Base-by-base conservation (phyloP, 2,797 vertebrate species). In the Mycteria americana region DNA sequence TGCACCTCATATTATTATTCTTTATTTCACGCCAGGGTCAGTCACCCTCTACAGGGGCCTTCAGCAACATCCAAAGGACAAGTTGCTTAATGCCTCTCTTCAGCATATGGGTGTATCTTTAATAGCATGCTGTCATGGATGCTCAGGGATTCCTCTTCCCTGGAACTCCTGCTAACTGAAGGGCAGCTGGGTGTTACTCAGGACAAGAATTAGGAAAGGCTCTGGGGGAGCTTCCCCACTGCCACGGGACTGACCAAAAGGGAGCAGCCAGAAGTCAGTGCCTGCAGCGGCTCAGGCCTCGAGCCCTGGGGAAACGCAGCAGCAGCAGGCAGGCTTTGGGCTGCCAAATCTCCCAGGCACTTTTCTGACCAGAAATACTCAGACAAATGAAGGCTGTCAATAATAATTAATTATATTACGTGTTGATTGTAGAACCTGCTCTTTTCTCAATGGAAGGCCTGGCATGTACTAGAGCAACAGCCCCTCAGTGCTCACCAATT, bases 51-150 rank as follows among this genome's bases (percentile, higher is more conserved):
- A 33, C 62, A 56, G 22, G 7, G 21, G 18, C 35, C 48, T 91
- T 85, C 64, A 53, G 78, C 31, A 30, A 13, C 51, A 85, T 13
- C 51, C 48, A 70, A 69, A 89, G 41, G 68, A 37, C 43, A 60
- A 88, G 30, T 54, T 85, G 10, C n/a, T 80, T 72, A 79, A 64
- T 46, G 39, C 8, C 14, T 85, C 28, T 73, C 33, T 84, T 82
- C 28, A 87, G 35, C 25, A 10, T 22, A 19, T 18, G n/a, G 21
- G 7, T 10, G 0, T 77, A 30, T 51, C 37, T 92, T 67, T 87
- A 73, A 27, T 5, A 85, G 9, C 0, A 0, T 76, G 39, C n/a
- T 82, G 28, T 67, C 8, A 2, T 31, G 39, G 25, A 25, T 69
- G 37, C 22, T 75, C 50, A 69, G 48, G 43, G 27, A 46, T 77